Base-by-base conservation (phyloP, 2,888 invertebrate species). In the Lasioglossum malachurum region DNA sequence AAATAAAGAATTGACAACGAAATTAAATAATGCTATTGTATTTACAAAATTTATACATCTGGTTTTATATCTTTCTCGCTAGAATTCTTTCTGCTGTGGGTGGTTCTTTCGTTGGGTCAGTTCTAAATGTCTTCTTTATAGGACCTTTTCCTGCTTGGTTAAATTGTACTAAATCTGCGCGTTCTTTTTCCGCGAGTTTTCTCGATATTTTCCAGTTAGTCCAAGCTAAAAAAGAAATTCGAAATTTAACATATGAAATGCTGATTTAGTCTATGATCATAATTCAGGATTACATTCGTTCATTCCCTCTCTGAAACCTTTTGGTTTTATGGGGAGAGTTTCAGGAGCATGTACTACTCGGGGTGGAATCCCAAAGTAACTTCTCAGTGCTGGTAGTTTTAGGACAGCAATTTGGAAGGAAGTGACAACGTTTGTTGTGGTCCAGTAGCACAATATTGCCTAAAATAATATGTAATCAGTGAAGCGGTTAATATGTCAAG, bases 391-490 rank as follows among this genome's bases (percentile, higher is more conserved):
- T 14, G 98, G 98, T 87, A 98, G 96, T 95, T 96, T 97, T 23
- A 99, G 95, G 79, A 98, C 78, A 14, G 97, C 96, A 12, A 98
- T 98, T 97, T 99, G 99, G 0, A 96, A 88, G 5, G 99, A 95
- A 0, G 99, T 98, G 88, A 99, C 97, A 73, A 98, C 96, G 95
- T 99, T 99, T 91, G 97, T 98, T 44, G 98, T 97, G 27, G 97
- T 96, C 99, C 99, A 99, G 94, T 99, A 99, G 53, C 97, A 97
- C 71, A 98, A 96, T 93, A 99, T 97, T 0, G 98, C 98, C 96
- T 96, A 87, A 89, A 91, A 81, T 8, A 49, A 76, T 44, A 10
- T 19, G 14, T 12, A n/a, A 71, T 0, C n/a, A 41, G 41, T 38
- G 23, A 23, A 71, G 41, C 2, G n/a, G 14, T 41, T 71, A 41